Evolutionary conservation across 1,140 invertebrate species (phyloP), one percentile per base, ranked within the genome.

Genomic region (Pachypsylla venusta): DNA sequence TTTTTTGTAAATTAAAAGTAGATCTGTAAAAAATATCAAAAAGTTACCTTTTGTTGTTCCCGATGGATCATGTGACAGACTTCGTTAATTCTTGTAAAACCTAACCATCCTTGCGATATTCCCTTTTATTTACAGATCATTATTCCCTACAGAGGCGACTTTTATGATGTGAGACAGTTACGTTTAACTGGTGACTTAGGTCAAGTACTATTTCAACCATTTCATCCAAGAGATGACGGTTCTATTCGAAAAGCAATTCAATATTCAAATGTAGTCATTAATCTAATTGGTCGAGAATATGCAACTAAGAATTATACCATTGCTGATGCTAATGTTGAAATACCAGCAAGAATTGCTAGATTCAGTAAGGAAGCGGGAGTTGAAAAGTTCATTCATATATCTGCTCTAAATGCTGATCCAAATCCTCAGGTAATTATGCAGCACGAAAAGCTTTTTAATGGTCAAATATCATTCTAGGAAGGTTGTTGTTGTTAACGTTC

Each of bases 241-340:
- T 83, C 84, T 0, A 85, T 99, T 64, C 73, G 80, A 2, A 90
- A 86, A 71, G 84, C 84, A 12, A 79, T 98, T 3, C 87, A 89
- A 67, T 89, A 99, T 74, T 98, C 95, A 0, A 97, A 98, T 77
- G 87, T 98, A 60, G 96, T 99, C 1, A 83, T 99, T 62, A 99
- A 99, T 74, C 75, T 97, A 30, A 81, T 99, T 66, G 94, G 95
- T 22, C 76, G 85, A 56, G 84, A 95, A 63, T 92, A 82, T 75
- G 89, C 95, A 72, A 99, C 95, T 0, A 85, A 79, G 74, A 93
- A 93, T 70, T 96, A 85, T 62, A 80, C 74, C 53, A 92, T 81
- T 67, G 72, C 85, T 26, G 87, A 93, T 77, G 85, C 91, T 1
- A 76, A 93, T 75, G 79, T 87, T 0, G 76, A 81, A 53, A 86